Conservation (phyloP, 2,888 invertebrate species). For the Papilio demoleus region DNA sequence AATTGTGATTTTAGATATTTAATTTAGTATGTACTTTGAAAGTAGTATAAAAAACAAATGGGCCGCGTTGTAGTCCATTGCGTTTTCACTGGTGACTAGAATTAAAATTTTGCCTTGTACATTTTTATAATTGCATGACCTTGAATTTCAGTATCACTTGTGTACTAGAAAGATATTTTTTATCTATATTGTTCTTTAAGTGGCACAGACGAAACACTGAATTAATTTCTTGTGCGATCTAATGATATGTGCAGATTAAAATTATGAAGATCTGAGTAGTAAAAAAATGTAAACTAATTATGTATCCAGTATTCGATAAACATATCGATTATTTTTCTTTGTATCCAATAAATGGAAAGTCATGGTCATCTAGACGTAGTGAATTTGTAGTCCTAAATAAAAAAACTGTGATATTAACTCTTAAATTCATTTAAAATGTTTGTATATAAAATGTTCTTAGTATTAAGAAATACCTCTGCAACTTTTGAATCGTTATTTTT, state of each 20-base stretch:
- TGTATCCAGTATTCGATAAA: not conserved
- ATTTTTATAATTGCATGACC: not conserved
- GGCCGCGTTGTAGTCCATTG: not conserved
- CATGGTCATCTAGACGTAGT: not conserved
- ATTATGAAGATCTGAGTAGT: not conserved
- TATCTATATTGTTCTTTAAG: too few relatives aligned
- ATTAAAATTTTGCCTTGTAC: not conserved
- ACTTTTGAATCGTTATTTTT: not conserved
- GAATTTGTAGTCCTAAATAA: not conserved
- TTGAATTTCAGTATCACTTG: not conserved
- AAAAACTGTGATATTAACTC: slow-evolving; percentile 12
- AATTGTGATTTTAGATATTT: not conserved
- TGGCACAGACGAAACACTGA: too few relatives aligned
- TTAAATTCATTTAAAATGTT: not conserved
- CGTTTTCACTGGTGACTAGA: not conserved
- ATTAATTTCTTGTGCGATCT: not conserved
- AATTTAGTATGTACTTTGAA: not conserved
- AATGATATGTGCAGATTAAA: not conserved
- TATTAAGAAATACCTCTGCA: not conserved
- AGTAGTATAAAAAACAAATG: not conserved
- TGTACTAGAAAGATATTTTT: too few relatives aligned
- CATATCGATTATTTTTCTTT: not conserved
- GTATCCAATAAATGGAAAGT: not conserved
- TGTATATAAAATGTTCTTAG: not conserved
- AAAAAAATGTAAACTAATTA: not conserved